A percentile compares a stretch with the other conserved stretches of the same genome.
Conservation (phyloP, 2,797 vertebrate species). For the Apogon hyalosoma region DNA sequence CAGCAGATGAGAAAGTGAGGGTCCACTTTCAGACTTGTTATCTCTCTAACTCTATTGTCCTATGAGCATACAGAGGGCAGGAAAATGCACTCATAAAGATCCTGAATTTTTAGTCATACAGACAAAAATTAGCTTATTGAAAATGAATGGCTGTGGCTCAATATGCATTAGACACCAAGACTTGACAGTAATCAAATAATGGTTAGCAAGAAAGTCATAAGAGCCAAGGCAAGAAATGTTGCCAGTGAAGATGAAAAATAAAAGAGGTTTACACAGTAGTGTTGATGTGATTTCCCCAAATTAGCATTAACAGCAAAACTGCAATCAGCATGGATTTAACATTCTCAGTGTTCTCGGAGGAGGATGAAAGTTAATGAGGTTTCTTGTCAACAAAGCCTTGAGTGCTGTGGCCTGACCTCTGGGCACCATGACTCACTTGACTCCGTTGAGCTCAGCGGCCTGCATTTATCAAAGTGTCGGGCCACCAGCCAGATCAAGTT, state of each 20-base stretch:
- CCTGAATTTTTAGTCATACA: slow-evolving; percentile 12
- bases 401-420: slow-evolving; percentile 45
- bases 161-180: slow-evolving; percentile 31
- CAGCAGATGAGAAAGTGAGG: slow-evolving; percentile 4
- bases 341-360: slow-evolving; percentile 47
- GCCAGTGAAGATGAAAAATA: slow-evolving; percentile 41
- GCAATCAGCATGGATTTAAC: slow-evolving; percentile 46
- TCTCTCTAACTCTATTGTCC: slow-evolving; percentile 40
- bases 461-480: neutral
- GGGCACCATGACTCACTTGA: slow-evolving; percentile 25
- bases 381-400: slow-evolving; percentile 56
- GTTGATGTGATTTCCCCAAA: slow-evolving; percentile 41
- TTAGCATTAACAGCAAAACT: slow-evolving; percentile 22
- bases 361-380: slow-evolving; percentile 68
- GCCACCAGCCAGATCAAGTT: slow-evolving; percentile 5
- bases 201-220: slow-evolving; percentile 36
- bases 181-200: slow-evolving; percentile 52
- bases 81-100: slow-evolving; percentile 20
- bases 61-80: slow-evolving; percentile 13
- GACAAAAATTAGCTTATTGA: slow-evolving; percentile 31
- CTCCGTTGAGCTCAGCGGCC: slow-evolving; percentile 9
- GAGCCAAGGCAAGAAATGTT: slow-evolving; percentile 22
- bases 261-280: slow-evolving; percentile 24
- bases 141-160: slow-evolving; percentile 38
- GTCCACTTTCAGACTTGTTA: slow-evolving; percentile 39